These are phyloP conservation scores for Ammospiza caudacuta DNA, from an alignment of 2,113 vertebrate genomes.

Conservation along the genomic window DNA sequence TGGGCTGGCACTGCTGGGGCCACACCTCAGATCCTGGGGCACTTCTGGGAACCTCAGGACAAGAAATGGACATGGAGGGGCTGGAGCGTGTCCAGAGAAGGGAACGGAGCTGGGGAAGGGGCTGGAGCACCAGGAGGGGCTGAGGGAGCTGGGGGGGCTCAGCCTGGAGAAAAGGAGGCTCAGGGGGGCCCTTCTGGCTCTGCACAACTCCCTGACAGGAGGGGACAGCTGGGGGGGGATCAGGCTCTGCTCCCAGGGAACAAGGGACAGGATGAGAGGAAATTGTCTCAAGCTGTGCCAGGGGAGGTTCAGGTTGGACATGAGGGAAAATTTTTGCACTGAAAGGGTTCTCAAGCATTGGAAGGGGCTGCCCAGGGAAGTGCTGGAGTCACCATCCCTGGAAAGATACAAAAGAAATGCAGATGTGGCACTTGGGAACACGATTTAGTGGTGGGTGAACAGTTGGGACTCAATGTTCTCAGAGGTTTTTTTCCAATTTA, in stretches of 20 bases:
- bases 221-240: background rate
- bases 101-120: background rate
- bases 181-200: no score
- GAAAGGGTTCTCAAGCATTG: rapidly evolving
- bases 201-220: no score
- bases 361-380: background rate
- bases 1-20: background rate
- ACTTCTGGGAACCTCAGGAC: background rate
- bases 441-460: background rate
- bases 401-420: background rate
- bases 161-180: background rate
- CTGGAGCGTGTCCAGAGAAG: background rate
- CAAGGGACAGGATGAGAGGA: rapidly evolving
- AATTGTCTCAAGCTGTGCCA: rapidly evolving
- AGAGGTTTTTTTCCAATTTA: background rate
- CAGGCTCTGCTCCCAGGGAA: background rate
- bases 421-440: background rate
- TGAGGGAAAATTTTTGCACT: background rate
- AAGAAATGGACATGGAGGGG: background rate
- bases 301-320: background rate
- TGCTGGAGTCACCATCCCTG: background rate
- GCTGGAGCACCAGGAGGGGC: background rate
- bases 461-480: background rate
- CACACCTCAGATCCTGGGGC: background rate
- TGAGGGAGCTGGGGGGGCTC: background rate